A percentile compares a stretch with the other conserved stretches of the same genome.
These are phyloP conservation scores for Stichopus chloronotus DNA, from an alignment of 35 echinoderm and acorn worm genomes.

Conservation along the genomic window DNA sequence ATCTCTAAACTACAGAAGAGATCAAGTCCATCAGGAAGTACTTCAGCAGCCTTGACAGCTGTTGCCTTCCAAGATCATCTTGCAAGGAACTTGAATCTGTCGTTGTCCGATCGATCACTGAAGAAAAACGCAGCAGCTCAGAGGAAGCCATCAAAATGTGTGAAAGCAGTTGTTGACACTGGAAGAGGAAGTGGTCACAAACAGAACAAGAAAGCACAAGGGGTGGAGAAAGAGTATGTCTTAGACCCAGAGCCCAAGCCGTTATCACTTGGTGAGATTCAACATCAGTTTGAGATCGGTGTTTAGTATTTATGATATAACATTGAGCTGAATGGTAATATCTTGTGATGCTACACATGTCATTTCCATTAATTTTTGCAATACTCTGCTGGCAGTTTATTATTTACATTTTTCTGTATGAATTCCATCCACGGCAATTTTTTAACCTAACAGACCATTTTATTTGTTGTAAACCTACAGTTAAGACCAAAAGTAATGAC, in stretches of 20 bases:
- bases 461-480: no score
- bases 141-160: constrained; percentile 62
- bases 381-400: neutral
- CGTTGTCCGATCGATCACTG: constrained; percentile 72
- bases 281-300: neutral
- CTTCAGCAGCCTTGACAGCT: constrained; percentile 69
- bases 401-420: neutral
- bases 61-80: constrained; percentile 94
- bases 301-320: neutral
- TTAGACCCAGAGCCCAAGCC: constrained; percentile 75
- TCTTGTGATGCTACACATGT: neutral
- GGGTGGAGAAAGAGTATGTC: constrained; percentile 76
- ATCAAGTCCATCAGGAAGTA: neutral
- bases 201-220: constrained; percentile 24
- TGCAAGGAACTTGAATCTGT: constrained; percentile 63
- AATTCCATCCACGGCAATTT: neutral
- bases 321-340: neutral
- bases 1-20: neutral
- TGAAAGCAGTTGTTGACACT: constrained; percentile 82
- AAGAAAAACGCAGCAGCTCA: constrained; percentile 42
- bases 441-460: no score
- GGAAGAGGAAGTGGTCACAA: constrained; percentile 56
- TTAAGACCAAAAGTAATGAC: no score
- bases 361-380: neutral
- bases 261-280: constrained; percentile 66